Base-by-base conservation (phyloP, 2,888 invertebrate genomes). In the Eupithecia pulchellata region DNA sequence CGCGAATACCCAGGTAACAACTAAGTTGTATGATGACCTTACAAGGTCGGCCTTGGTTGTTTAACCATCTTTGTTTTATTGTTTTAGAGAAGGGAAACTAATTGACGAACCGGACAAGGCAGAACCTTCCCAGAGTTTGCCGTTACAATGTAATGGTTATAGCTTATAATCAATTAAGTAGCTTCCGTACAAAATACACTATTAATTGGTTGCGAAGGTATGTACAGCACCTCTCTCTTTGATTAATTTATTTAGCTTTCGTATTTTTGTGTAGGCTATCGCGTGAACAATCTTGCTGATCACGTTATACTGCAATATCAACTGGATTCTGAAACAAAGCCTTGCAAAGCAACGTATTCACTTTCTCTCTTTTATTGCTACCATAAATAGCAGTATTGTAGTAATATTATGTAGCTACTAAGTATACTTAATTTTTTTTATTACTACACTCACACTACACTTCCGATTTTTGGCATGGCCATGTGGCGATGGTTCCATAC, bases 141-240 rank as follows among this genome's bases (percentile, higher is more conserved):
- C 69, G 68, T 72, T 72, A 69, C 66, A 30, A 58, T 36, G 66
- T 69, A 72, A 66, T 69, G 66, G 64, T 60, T 68, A 66, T 66
- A 72, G 68, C 68, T 30, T 34, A 47, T 63, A 66, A 69, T 72
- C 69, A 72, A 72, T 72, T 72, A 72, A 69, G 52, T 52, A 20
- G 69, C 72, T 72, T 72, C 72, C 72, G 72, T 66, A 69, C 66
- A 66, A 68, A 68, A 68, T 63, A 72, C 66, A 67, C 70, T 57
- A 63, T 61, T 71, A 71, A 68, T 66, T 70, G 70, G 47, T 70
- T 70, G 62, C 66, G 55, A 42, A 42, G 32, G 55, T 65, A 47
- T 47, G 47, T 47, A 34, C n/a, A n/a, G n/a, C n/a, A n/a, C 55
- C 61, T 52, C 68, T 65, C 68, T 66, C 72, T 47, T 34, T 64